Percentiles rank a stretch among this genome's conserved stretches.
Evolutionary conservation across 2,888 invertebrate genomes (phyloP).

Genomic region (Scaptomyza caliginosa): DNA sequence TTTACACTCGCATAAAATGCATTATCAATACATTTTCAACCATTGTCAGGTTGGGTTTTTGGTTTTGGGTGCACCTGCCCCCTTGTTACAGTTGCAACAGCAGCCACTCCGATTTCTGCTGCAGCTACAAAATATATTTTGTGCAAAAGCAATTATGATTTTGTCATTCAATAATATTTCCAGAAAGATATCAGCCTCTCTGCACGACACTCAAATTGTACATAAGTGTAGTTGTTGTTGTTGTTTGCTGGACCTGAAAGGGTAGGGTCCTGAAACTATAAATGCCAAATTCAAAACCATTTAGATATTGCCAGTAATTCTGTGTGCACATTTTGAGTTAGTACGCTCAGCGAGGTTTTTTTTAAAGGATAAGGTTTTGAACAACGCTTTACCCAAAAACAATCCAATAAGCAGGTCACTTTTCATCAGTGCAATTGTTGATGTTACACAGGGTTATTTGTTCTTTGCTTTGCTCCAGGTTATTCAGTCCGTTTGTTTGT

Average conservation of each 20-base stretch:
- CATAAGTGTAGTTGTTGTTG: constrained; percentile 15
- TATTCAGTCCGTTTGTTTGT: constrained; percentile 8
- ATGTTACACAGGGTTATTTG: constrained; percentile 22
- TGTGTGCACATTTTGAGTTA: constrained; percentile 57
- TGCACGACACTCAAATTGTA: constrained; percentile 41
- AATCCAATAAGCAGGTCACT: neutral
- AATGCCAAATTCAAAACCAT: constrained; percentile 35
- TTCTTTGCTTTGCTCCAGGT: constrained; percentile 10
- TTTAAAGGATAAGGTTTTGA: constrained; percentile 49
- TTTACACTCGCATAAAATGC: constrained; percentile 73
- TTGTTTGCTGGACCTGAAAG: neutral
- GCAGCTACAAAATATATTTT: constrained; percentile 62
- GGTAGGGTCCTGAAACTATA: constrained; percentile 11
- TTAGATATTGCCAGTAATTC: constrained; percentile 57
- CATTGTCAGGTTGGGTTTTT: constrained; percentile 66
- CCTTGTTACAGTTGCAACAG: neutral
- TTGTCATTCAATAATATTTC: constrained; percentile 68
- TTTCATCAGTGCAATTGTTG: constrained; percentile 7
- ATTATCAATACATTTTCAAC: constrained; percentile 80
- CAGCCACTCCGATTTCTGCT: constrained; percentile 27
- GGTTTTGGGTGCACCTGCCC: constrained; percentile 20
- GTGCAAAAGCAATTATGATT: constrained; percentile 80
- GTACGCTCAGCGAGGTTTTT: constrained; percentile 41
- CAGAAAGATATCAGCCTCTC: constrained; percentile 60
- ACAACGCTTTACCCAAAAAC: constrained; percentile 13